These are phyloP conservation scores for Sycobia sp. DNA, from an alignment of 1,140 invertebrate genomes.

Conservation along the genomic window DNA sequence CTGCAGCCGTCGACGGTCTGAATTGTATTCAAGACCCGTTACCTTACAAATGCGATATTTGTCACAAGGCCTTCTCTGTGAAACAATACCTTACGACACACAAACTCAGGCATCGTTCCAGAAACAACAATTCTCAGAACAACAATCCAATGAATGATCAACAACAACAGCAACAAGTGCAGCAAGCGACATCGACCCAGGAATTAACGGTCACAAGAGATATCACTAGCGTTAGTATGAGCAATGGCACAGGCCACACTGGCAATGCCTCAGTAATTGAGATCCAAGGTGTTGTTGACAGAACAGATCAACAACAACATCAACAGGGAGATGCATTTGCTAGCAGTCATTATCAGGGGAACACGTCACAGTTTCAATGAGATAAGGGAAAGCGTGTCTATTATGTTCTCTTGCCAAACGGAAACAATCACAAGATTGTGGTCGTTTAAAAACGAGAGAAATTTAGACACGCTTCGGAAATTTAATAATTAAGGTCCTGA, in stretches of 20 bases:
- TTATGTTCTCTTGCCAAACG: slow-evolving; percentile 60
- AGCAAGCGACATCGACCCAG: slow-evolving; percentile 28
- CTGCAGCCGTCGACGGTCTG: slow-evolving; percentile 40
- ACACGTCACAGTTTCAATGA: slow-evolving; percentile 60
- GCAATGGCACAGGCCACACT: slow-evolving; percentile 44
- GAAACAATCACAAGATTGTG: slow-evolving; percentile 59
- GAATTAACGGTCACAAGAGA: slow-evolving; percentile 33
- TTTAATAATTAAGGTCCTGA: slow-evolving; percentile 4
- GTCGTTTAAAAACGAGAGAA: slow-evolving; percentile 50
- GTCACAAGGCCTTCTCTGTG: slow-evolving; percentile 63
- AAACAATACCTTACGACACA: slow-evolving; percentile 63
- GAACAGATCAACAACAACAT: slow-evolving; percentile 41
- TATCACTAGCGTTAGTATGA: slow-evolving; percentile 37
- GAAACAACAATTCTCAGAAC: slow-evolving; percentile 42
- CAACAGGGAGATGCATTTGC: slow-evolving; percentile 42
- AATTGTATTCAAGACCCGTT: slow-evolving; percentile 48
- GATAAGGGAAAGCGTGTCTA: slow-evolving; percentile 61
- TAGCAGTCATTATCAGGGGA: slow-evolving; percentile 54
- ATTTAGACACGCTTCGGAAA: slow-evolving; percentile 42
- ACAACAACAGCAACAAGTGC: slow-evolving; percentile 33
- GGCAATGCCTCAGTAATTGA: slow-evolving; percentile 49
- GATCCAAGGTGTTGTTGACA: slow-evolving; percentile 55
- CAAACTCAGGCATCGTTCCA: slow-evolving; percentile 59
- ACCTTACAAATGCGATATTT: slow-evolving; percentile 65
- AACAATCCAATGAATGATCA: slow-evolving; percentile 32